phyloP scores from a whole-genome alignment of 2,113 vertebrate species.

The Oenanthe melanoleuca region DNA sequence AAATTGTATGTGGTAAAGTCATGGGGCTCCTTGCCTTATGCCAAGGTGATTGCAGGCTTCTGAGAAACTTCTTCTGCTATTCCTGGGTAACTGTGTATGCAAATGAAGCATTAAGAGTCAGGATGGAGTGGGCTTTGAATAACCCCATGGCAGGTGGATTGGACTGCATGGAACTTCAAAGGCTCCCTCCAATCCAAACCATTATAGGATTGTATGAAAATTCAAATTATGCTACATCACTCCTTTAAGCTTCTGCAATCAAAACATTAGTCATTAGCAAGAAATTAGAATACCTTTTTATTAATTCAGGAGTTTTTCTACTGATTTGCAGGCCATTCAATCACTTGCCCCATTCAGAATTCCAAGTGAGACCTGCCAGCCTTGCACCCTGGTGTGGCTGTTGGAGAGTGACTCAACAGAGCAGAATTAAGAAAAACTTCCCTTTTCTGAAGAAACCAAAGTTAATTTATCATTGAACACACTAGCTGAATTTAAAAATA shows the following conservation, averaged over 20 bases:
- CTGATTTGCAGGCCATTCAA: background rate
- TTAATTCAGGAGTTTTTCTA: background rate
- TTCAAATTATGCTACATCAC: background rate
- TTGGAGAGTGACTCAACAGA: background rate
- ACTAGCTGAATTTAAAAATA: background rate
- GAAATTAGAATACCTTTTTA: background rate
- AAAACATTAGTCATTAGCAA: background rate
- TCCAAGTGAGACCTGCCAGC: background rate
- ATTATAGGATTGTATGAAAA: background rate
- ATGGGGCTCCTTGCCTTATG: background rate
- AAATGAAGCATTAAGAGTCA: background rate
- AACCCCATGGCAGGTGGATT: background rate
- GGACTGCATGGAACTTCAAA: background rate
- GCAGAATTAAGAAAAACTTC: background rate
- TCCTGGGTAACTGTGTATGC: background rate
- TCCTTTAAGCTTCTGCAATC: background rate
- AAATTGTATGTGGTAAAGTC: fast-evolving
- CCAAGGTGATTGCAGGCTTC: background rate
- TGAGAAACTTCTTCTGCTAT: background rate
- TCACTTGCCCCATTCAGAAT: background rate
- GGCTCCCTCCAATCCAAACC: background rate
- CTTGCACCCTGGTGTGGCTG: background rate
- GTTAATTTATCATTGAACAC: background rate
- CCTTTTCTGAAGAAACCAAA: background rate
- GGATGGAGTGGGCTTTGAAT: background rate